Conservation (phyloP, 2,797 vertebrate genomes). For the Chelidonichthys spinosus region DNA sequence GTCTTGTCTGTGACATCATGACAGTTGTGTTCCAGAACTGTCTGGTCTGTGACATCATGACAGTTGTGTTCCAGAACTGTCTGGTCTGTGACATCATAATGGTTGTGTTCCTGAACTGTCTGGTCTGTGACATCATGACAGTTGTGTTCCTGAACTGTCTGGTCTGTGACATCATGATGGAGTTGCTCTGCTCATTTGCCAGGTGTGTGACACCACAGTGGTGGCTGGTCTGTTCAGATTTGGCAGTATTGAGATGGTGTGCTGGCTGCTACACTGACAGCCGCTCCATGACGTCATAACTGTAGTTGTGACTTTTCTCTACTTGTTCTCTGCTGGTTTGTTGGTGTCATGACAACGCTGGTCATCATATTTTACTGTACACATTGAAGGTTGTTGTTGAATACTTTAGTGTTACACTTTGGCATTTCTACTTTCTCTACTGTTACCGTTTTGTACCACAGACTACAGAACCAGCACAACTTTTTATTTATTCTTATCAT, state of each 20-base stretch:
- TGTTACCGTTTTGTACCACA: fast-evolving
- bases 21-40: too few relatives aligned
- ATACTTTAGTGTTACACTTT: background rate
- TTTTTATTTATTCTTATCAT: background rate
- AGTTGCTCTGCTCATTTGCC: slow-evolving; percentile 21
- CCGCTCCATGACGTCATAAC: background rate
- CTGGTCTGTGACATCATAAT: background rate
- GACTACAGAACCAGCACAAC: background rate
- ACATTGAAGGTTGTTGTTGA: background rate
- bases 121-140: slow-evolving; percentile 15
- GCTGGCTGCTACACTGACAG: slow-evolving; percentile 7
- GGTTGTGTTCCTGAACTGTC: slow-evolving; percentile 3
- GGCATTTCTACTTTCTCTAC: background rate
- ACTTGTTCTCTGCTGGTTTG: background rate
- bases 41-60: too few relatives aligned
- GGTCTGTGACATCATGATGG: slow-evolving; percentile 34
- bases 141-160: slow-evolving; percentile 20
- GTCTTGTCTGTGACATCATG: too few relatives aligned
- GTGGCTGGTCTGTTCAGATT: slow-evolving; percentile 7
- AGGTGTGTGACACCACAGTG: slow-evolving; percentile 20
- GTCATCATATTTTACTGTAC: background rate
- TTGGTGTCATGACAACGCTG: background rate
- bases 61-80: too few relatives aligned
- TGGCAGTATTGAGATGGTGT: background rate
- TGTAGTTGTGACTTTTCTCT: background rate